Percentiles rank a stretch among this genome's conserved stretches.
Evolutionary conservation across 2,888 invertebrate genomes (phyloP).

Genomic region (Tenthredo notha): DNA sequence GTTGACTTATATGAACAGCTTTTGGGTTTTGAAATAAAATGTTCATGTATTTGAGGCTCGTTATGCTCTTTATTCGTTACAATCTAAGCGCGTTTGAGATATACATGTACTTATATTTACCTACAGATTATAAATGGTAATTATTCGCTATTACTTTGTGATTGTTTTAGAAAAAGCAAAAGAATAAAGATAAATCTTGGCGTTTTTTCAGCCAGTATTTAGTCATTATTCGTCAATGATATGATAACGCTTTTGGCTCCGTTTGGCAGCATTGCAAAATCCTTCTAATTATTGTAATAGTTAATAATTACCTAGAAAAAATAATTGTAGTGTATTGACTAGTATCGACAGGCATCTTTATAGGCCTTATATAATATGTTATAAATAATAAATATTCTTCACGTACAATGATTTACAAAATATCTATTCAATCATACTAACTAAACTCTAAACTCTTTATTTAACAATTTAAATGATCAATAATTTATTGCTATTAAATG

Average conservation of each 20-base stretch:
- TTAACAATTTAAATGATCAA: slow-evolving; percentile 55
- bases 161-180: background rate
- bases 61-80: slow-evolving; percentile 66
- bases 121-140: slow-evolving; percentile 54
- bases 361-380: slow-evolving; percentile 61
- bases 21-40: background rate
- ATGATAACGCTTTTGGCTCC: slow-evolving; percentile 41
- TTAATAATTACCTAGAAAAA: slow-evolving; percentile 67
- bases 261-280: slow-evolving; percentile 22
- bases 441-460: slow-evolving; percentile 43
- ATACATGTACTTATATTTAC: slow-evolving; percentile 53
- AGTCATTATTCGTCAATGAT: slow-evolving; percentile 24
- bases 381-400: slow-evolving; percentile 59
- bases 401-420: slow-evolving; percentile 59
- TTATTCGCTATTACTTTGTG: slow-evolving; percentile 43
- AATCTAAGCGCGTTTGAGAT: slow-evolving; percentile 62
- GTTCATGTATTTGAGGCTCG: background rate
- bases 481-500: slow-evolving; percentile 63
- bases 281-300: slow-evolving; percentile 58
- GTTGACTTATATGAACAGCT: background rate
- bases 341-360: slow-evolving; percentile 55
- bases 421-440: slow-evolving; percentile 48
- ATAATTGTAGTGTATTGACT: slow-evolving; percentile 64
- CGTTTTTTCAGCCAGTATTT: slow-evolving; percentile 19
- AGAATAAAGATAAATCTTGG: background rate